A percentile compares a stretch with the other conserved stretches of the same genome.
Conservation (phyloP, 2,113 vertebrate genomes). For the Sakesphorus luctuosus region DNA sequence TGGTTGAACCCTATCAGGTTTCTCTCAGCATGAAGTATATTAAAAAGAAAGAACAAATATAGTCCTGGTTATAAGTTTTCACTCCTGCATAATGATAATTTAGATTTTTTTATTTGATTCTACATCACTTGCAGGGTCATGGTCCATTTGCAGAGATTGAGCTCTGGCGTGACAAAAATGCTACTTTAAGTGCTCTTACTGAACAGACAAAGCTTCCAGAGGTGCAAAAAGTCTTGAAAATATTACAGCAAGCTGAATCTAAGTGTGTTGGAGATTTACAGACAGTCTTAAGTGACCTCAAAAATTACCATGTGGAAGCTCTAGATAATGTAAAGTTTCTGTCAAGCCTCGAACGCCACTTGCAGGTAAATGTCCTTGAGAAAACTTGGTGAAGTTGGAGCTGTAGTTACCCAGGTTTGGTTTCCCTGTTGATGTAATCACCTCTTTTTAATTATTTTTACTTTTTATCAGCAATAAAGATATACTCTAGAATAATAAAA, state of each 20-base stretch:
- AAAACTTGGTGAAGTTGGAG: neutral
- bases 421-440: neutral
- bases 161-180: constrained; percentile 85
- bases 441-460: neutral
- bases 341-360: constrained; percentile 83
- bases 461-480: neutral
- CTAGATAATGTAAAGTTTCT: constrained; percentile 86
- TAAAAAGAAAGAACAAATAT: neutral
- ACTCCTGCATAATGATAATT: neutral
- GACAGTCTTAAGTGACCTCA: constrained; percentile 76
- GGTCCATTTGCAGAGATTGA: constrained; percentile 87
- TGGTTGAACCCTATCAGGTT: neutral
- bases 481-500: neutral
- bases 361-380: constrained; percentile 80
- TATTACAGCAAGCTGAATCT: constrained; percentile 77
- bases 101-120: neutral
- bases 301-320: constrained; percentile 81
- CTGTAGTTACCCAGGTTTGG: neutral
- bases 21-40: neutral
- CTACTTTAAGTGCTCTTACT: constrained; percentile 78
- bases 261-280: constrained; percentile 76
- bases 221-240: constrained; percentile 82
- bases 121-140: constrained; percentile 69
- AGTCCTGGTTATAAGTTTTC: neutral
- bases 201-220: constrained; percentile 84